Evolutionary conservation across 2,888 invertebrate genomes (phyloP), one percentile per base, ranked within the genome.

Genomic region (Colostygia pectinataria): DNA sequence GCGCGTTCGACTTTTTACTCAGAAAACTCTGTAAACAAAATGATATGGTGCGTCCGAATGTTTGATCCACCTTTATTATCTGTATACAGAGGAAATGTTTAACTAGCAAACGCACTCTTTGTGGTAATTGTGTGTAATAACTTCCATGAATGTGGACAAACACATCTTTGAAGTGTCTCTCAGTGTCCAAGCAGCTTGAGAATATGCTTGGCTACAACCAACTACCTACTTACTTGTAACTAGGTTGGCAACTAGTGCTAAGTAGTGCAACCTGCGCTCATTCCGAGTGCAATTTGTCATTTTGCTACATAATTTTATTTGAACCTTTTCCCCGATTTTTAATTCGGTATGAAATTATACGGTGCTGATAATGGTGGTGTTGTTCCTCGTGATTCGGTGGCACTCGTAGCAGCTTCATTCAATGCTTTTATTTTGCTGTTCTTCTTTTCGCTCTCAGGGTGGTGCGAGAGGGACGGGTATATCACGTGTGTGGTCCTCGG

Each of bases 21-120:
- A 85, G 87, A 86, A 90, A 86, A 86, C 83, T 89, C 80, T 80
- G 90, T 90, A 90, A 90, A 90, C 89, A 90, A 88, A 87, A 89
- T 89, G 83, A 89, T 88, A 89, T 78, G 82, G 80, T 81, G 73
- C 80, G 82, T 83, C 80, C 83, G 81, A 88, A 86, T 88, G 86
- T 87, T 88, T 88, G 85, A 88, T 87, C 87, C 88, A 74, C 79
- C 84, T 89, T 88, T 87, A 89, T 84, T 86, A 85, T 86, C 81
- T 84, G 82, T 85, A 79, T 77, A 84, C 79, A 78, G 73, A 81
- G 74, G 63, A 71, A 78, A 79, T 84, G 80, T 87, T 85, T 82
- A 74, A 67, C 80, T 77, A 78, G 79, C 77, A 78, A 79, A 82
- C 79, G 76, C 68, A 74, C 74, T 77, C 74, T 83, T 82, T 81